Conservation (phyloP, 2,113 vertebrate species). For the Halcyon senegalensis region DNA sequence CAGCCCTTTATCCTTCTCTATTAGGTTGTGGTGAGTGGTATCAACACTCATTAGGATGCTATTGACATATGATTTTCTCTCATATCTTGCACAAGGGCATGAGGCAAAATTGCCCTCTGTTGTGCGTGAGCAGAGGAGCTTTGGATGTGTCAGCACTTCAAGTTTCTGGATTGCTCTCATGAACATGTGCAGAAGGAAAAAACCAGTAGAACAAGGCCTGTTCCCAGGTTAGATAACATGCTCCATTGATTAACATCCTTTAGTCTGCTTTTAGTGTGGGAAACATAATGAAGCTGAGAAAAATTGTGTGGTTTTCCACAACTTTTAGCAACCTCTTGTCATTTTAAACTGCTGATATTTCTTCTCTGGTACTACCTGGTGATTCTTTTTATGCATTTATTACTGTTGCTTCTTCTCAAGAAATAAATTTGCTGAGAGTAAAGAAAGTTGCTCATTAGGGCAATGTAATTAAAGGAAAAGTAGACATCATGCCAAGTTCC, state of each 20-base stretch:
- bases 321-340: not conserved
- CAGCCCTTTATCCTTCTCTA: not conserved
- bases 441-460: constrained; percentile 66
- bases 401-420: constrained; percentile 56
- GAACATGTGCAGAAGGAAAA: not conserved
- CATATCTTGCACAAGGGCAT: not conserved
- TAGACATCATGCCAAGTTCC: constrained; percentile 63
- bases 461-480: constrained; percentile 74
- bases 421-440: constrained; percentile 59
- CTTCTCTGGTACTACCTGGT: not conserved
- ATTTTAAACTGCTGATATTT: not conserved
- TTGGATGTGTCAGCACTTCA: not conserved
- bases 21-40: not conserved
- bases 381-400: constrained; percentile 36
- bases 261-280: not conserved
- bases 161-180: not conserved
- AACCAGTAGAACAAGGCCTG: not conserved
- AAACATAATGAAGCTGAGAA: not conserved
- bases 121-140: not conserved
- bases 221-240: not conserved
- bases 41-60: not conserved
- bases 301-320: not conserved
- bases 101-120: not conserved
- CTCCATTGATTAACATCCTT: not conserved
- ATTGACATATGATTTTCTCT: constrained; percentile 27